phyloP scores from a whole-genome alignment of 2,888 invertebrate genomes.

The Acrobasis suavella region DNA sequence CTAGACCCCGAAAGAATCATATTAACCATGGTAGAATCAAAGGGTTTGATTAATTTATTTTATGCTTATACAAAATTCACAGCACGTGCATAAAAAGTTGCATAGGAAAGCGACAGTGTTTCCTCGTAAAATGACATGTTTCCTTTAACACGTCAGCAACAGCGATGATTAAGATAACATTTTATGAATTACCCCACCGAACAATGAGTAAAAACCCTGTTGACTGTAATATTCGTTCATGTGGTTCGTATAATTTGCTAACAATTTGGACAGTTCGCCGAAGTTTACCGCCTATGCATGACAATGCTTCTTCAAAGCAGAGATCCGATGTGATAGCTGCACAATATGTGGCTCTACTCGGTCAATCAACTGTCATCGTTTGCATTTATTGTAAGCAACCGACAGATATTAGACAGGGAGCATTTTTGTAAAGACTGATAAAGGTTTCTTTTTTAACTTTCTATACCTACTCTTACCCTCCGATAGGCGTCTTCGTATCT shows the following conservation, averaged over 20 bases:
- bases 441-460: too few species aligned
- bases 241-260: constrained; percentile 58
- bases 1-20: too few species aligned
- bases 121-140: constrained; percentile 12
- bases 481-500: too few species aligned
- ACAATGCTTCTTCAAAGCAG: constrained; percentile 69
- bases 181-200: constrained; percentile 35
- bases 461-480: too few species aligned
- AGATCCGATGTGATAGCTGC: constrained; percentile 75
- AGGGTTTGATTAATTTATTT: too few species aligned
- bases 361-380: constrained; percentile 64
- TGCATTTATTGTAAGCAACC: neutral
- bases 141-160: constrained; percentile 14
- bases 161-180: constrained; percentile 15
- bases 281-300: constrained; percentile 62
- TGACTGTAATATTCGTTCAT: constrained; percentile 42
- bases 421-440: too few species aligned
- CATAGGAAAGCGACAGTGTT: constrained; percentile 8
- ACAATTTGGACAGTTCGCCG: constrained; percentile 71
- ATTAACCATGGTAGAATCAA: too few species aligned
- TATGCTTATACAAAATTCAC: neutral
- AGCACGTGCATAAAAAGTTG: constrained; percentile 3
- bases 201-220: constrained; percentile 54
- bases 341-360: constrained; percentile 53
- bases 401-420: too few species aligned